phyloP scores from a whole-genome alignment of 2,797 vertebrate species.

The Eptatretus atami region DNA sequence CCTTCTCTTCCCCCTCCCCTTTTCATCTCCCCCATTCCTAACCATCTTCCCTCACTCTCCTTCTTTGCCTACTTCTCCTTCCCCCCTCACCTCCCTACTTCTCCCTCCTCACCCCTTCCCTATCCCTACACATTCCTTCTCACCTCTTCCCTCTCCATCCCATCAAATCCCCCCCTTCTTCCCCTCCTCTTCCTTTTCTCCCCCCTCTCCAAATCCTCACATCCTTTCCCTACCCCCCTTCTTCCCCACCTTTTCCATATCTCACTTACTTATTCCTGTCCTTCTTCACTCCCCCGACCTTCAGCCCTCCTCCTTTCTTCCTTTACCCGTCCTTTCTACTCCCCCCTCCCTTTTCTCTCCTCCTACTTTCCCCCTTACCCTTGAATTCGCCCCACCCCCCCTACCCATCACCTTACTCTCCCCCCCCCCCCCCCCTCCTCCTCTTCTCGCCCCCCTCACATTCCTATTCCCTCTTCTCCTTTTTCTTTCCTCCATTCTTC shows the following conservation, averaged over 20 bases:
- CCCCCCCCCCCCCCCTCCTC: too few relatives aligned
- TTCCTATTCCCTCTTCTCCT: too few relatives aligned
- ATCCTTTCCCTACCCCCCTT: background rate
- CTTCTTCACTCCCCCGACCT: background rate
- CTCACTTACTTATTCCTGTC: background rate
- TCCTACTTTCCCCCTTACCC: too few relatives aligned
- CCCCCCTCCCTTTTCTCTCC: background rate
- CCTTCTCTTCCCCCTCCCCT: background rate
- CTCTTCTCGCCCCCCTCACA: too few relatives aligned
- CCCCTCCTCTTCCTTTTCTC: background rate
- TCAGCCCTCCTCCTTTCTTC: background rate
- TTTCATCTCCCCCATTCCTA: background rate
- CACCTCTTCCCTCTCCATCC: too few relatives aligned
- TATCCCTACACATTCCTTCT: background rate
- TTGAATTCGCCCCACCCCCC: too few relatives aligned
- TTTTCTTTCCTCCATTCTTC: too few relatives aligned
- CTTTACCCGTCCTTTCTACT: background rate
- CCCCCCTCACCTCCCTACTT: background rate
- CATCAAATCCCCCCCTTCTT: background rate
- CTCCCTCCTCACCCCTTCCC: background rate
- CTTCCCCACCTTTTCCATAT: background rate
- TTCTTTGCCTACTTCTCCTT: background rate
- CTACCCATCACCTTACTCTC: too few relatives aligned
- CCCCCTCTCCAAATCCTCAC: background rate
- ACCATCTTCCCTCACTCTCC: background rate